Base-by-base conservation (phyloP, 2,888 invertebrate genomes). In the Eledone cirrhosa region DNA sequence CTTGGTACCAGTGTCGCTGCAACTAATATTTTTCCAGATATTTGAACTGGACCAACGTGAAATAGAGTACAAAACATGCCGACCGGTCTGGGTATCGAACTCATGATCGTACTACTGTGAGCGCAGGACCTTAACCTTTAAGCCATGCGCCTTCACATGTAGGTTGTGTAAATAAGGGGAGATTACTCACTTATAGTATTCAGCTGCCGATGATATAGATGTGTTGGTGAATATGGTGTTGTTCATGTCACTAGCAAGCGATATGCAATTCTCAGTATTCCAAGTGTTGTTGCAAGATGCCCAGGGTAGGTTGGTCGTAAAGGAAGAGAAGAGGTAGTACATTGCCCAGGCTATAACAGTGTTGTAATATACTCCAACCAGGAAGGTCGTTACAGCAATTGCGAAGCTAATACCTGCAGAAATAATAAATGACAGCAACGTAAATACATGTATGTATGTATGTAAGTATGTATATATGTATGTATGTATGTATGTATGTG, bases 271-370 rank as follows among this genome's bases (percentile, higher is more conserved):
- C 13, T 47, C 29, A 4, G 89, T 88, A 84, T 91, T 91, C 91
- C 91, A 91, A 16, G 82, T 76, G 78, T 90, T 88, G 77, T 86
- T 84, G 81, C 91, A 91, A 22, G 79, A 80, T 29, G 87, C 86
- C 91, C 91, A 91, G 5, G 91, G 91, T n/a, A 91, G 84, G 76
- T 87, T 85, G 0, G 86, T 80, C 41, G 86, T 83, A 79, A 91
- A 88, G 7, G 90, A 91, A 13, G 87, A 81, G 48, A 91, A 79
- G 67, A 90, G 82, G 82, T 90, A 91, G 82, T 86, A 90, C 14
- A 90, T 78, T 31, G 97, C 96, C 96, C 97, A 97, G 76, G 97
- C 96, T 88, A 98, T 97, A 90, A 98, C 95, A 48, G 97, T 97
- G 92, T 98, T 98, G 93, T 98, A 98, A 92, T 97, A 97, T 95